phyloP scores from a whole-genome alignment of 2,113 vertebrate species.

The Ceratotherium simum region DNA sequence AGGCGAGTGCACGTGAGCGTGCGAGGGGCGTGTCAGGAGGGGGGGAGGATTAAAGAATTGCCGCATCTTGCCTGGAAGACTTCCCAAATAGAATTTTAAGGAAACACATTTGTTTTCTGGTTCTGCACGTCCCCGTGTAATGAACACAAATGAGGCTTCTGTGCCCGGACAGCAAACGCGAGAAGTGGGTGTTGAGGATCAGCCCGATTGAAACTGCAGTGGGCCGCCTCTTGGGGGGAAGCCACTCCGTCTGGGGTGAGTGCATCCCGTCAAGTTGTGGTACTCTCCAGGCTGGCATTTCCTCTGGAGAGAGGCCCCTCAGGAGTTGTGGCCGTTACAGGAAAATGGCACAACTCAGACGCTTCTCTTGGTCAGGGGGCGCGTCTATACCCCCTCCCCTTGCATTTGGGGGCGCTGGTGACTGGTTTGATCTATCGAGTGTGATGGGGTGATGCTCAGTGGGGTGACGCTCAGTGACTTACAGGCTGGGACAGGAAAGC shows the following conservation, averaged over 20 bases:
- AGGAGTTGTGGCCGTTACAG: not conserved
- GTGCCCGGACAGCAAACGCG: no score
- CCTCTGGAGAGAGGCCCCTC: not conserved
- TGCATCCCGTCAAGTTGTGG: fast-evolving
- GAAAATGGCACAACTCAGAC: not conserved
- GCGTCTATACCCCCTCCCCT: not conserved
- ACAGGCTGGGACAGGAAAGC: not conserved
- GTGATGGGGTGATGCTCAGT: not conserved
- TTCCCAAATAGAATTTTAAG: not conserved
- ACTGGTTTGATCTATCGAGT: not conserved
- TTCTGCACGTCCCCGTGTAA: not conserved
- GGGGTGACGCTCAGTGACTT: not conserved
- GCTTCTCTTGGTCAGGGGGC: not conserved
- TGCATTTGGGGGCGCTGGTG: not conserved
- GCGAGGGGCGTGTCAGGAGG: not conserved
- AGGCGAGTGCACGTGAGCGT: fast-evolving
- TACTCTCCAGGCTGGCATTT: fast-evolving
- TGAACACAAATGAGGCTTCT: not conserved
- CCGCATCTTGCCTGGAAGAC: not conserved
- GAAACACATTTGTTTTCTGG: not conserved
- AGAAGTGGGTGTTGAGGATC: not conserved
- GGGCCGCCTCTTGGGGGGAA: no score
- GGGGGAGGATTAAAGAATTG: not conserved
- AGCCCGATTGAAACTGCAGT: not conserved
- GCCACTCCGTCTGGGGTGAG: not conserved